Percentiles rank a stretch among this genome's conserved stretches.
These are phyloP conservation scores for Serinus canaria DNA, from an alignment of 2,113 vertebrate species.

Conservation along the genomic window DNA sequence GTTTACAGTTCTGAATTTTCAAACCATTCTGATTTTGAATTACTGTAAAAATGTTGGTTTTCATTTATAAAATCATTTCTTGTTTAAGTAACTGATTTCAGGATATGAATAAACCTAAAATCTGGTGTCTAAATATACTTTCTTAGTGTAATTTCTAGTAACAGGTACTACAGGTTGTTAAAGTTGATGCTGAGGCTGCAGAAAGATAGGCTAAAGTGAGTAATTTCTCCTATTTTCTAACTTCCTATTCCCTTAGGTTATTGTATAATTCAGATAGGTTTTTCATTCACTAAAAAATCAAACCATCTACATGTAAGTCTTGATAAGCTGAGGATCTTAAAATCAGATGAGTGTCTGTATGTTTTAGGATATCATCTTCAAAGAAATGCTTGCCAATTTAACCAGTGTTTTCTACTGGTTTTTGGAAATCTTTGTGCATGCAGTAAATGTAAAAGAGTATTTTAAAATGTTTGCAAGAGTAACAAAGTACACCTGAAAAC, in stretches of 20 bases:
- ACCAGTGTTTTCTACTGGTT: not conserved
- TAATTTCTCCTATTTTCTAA: not conserved
- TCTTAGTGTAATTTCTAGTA: not conserved
- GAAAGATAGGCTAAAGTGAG: not conserved
- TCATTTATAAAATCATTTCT: not conserved
- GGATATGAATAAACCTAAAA: not conserved
- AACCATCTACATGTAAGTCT: not conserved
- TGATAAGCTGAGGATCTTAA: not conserved
- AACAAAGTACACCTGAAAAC: not conserved
- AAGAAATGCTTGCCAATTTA: not conserved
- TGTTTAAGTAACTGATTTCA: not conserved
- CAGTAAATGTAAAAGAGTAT: not conserved
- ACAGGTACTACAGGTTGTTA: not conserved
- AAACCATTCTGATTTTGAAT: constrained; percentile 17
- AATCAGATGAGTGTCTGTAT: not conserved
- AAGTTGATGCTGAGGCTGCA: not conserved
- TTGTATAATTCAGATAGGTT: not conserved
- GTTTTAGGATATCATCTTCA: not conserved
- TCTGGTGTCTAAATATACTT: not conserved
- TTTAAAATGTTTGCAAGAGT: not conserved
- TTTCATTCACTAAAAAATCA: not conserved
- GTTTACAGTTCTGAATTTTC: constrained; percentile 37
- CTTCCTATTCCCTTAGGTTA: not conserved
- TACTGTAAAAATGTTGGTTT: constrained; percentile 17
- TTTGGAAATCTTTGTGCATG: not conserved